A percentile compares a stretch with the other conserved stretches of the same genome.
phyloP scores from a whole-genome alignment of 1,140 invertebrate genomes.

The Sycophila sp. region DNA sequence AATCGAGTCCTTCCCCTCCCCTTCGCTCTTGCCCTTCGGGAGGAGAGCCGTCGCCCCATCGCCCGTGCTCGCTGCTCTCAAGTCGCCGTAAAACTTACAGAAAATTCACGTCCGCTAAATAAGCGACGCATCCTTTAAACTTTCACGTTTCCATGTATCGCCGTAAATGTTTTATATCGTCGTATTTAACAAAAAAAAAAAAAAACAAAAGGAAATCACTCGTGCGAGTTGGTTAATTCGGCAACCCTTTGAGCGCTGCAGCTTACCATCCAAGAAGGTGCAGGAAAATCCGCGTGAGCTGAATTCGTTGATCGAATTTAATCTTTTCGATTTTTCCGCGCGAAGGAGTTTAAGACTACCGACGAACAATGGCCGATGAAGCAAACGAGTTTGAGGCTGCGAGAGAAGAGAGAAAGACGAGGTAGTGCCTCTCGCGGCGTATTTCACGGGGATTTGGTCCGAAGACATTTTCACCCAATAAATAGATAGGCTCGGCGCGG shows the following conservation, averaged over 20 bases:
- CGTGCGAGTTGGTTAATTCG: too few species aligned
- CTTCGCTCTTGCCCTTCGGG: background rate
- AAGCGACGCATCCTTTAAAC: too few species aligned
- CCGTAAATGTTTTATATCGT: too few species aligned
- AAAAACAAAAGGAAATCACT: too few species aligned
- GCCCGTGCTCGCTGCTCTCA: background rate
- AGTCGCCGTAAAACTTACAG: slow-evolving; percentile 38
- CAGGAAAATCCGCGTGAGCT: background rate
- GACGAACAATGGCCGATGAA: slow-evolving; percentile 52
- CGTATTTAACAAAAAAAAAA: too few species aligned
- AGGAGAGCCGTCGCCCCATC: background rate
- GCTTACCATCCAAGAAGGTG: too few species aligned
- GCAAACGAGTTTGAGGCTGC: background rate
- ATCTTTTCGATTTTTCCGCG: slow-evolving; percentile 51
- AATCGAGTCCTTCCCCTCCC: slow-evolving; percentile 26
- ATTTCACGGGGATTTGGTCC: slow-evolving; percentile 66
- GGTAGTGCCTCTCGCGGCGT: slow-evolving; percentile 40
- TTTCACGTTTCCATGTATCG: too few species aligned
- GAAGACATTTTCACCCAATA: slow-evolving; percentile 68
- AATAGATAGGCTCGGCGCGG: slow-evolving; percentile 62
- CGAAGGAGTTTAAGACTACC: slow-evolving; percentile 45
- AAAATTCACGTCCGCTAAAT: slow-evolving; percentile 36
- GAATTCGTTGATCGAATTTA: background rate
- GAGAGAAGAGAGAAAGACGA: too few species aligned
- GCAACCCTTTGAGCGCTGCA: slow-evolving; percentile 12